phyloP scores from a whole-genome alignment of 92 coral and sea anemone genomes.

The Scolanthus callimorphus region DNA sequence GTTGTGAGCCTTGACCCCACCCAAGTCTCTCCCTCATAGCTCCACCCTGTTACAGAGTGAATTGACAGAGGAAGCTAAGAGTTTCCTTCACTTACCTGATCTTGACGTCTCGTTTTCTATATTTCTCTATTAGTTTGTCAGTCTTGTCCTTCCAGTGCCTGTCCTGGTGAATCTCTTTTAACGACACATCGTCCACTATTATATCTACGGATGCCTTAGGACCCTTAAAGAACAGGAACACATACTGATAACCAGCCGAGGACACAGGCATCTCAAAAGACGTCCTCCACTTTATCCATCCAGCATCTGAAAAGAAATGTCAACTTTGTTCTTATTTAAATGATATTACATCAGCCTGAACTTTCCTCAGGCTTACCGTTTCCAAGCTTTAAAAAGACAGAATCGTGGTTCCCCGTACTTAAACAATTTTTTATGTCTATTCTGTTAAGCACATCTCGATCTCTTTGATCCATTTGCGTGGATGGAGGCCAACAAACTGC shows the following conservation, averaged over 20 bases:
- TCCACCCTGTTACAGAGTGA: conserved; percentile 70
- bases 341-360: too few species aligned
- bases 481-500: too few species aligned
- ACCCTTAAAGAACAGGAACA: conserved; percentile 72
- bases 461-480: too few species aligned
- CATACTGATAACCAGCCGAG: conserved; percentile 47
- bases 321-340: too few species aligned
- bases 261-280: conserved; percentile 71
- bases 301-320: conserved; percentile 41
- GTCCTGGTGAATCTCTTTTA: conserved; percentile 52
- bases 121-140: conserved; percentile 52
- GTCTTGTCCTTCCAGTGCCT: conserved; percentile 56
- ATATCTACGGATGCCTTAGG: conserved; percentile 64
- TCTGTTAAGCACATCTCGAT: too few species aligned
- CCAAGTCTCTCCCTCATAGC: conserved; percentile 89
- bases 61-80: conserved; percentile 45
- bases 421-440: too few species aligned
- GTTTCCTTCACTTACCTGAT: conserved; percentile 39
- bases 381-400: too few species aligned
- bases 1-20: too few species aligned
- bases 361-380: too few species aligned
- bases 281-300: conserved; percentile 80
- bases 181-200: conserved; percentile 48
- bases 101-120: conserved; percentile 52
- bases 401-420: too few species aligned